Conservation (phyloP, 2,888 invertebrate species). For the Hetaerina titia region DNA sequence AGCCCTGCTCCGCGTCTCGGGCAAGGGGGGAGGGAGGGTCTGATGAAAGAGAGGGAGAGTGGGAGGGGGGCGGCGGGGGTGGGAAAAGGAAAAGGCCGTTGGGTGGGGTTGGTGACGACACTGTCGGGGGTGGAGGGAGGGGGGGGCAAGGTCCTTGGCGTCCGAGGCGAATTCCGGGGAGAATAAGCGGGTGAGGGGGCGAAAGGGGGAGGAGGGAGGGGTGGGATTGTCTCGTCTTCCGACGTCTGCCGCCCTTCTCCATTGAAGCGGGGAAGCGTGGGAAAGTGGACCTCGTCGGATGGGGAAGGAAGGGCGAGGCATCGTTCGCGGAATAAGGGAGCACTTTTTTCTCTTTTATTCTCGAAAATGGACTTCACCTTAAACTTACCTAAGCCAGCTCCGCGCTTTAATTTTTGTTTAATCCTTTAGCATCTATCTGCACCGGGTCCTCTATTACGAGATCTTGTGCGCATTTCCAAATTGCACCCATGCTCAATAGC, state of each 20-base stretch:
- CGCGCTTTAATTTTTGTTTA: neutral
- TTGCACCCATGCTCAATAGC: too few species aligned
- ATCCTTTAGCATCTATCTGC: too few species aligned
- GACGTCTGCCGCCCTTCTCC: conserved; percentile 54
- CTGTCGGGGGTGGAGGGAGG: neutral
- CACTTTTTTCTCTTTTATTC: neutral
- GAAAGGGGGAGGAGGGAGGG: neutral
- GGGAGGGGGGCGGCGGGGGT: neutral
- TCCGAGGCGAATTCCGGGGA: conserved; percentile 17
- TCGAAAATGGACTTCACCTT: neutral
- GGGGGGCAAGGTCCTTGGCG: conserved; percentile 21
- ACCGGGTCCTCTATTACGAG: too few species aligned
- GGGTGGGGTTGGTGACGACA: conserved; percentile 31
- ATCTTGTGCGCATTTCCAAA: too few species aligned
- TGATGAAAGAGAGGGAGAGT: neutral
- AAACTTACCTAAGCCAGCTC: neutral
- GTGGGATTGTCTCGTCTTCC: conserved; percentile 37
- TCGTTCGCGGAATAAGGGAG: neutral
- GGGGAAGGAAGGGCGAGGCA: neutral
- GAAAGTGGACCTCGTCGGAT: conserved; percentile 12
- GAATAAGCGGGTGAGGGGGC: conserved; percentile 18
- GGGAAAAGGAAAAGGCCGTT: neutral
- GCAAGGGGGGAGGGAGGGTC: neutral
- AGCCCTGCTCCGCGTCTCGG: neutral
- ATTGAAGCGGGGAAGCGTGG: conserved; percentile 64